phyloP scores from a whole-genome alignment of 2,888 invertebrate species.

The Drosophila phalerata region DNA sequence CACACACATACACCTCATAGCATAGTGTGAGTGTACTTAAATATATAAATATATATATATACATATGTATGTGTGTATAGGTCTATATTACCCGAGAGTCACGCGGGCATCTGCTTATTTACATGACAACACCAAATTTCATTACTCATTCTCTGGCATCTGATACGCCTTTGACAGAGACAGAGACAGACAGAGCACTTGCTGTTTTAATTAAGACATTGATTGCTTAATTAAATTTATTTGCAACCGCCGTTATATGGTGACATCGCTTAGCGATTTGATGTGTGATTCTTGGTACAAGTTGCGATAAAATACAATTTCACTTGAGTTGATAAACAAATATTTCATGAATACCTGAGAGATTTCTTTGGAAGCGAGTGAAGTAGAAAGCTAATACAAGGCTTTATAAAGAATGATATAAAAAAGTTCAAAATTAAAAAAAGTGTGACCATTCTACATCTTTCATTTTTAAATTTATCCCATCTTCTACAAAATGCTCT shows the following conservation, averaged over 20 bases:
- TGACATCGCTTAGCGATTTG: constrained; percentile 48
- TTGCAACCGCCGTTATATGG: constrained; percentile 40
- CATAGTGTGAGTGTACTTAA: constrained; percentile 11
- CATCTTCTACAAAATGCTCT: not conserved
- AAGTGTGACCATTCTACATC: not conserved
- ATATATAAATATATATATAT: not conserved
- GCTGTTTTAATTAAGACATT: constrained; percentile 71
- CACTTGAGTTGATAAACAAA: not conserved
- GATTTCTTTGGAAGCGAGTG: not conserved
- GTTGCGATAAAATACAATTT: constrained; percentile 4
- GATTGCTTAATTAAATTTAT: constrained; percentile 70
- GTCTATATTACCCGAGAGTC: constrained; percentile 23
- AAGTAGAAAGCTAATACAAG: not conserved
- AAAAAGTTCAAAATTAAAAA: not conserved
- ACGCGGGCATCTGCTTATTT: constrained; percentile 55
- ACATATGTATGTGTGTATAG: constrained; percentile 12
- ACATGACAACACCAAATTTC: constrained; percentile 67
- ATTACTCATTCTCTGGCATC: constrained; percentile 58
- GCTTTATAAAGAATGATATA: not conserved
- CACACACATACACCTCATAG: constrained; percentile 3
- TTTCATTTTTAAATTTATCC: not conserved
- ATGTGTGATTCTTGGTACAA: constrained; percentile 15
- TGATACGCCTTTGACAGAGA: constrained; percentile 21
- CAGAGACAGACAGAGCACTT: constrained; percentile 28
- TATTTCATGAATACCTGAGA: not conserved